phyloP scores from a whole-genome alignment of 2,888 invertebrate genomes.

The Himalopsyche anomala region DNA sequence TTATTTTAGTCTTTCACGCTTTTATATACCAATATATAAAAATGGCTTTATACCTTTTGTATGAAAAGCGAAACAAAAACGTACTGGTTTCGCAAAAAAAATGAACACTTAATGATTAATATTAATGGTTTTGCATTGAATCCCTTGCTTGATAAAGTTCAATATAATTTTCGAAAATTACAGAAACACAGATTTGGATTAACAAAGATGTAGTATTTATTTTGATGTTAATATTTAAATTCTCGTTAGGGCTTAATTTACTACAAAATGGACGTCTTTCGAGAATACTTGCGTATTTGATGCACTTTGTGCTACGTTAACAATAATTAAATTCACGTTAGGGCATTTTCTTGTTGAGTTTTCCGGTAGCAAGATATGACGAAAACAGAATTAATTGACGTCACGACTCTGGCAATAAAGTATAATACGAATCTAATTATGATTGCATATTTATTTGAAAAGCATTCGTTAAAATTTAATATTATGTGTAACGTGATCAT shows the following conservation, averaged over 20 bases:
- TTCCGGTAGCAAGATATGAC: background rate
- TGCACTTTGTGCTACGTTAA: background rate
- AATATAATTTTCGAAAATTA: background rate
- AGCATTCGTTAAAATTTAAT: too few relatives aligned
- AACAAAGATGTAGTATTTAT: background rate
- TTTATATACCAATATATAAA: too few relatives aligned
- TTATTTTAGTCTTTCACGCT: too few relatives aligned
- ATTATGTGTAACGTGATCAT: too few relatives aligned
- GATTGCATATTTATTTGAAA: too few relatives aligned
- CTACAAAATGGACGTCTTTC: background rate
- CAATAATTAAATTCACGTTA: constrained; percentile 22
- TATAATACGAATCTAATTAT: background rate
- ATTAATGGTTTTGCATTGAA: too few relatives aligned
- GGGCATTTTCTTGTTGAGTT: constrained; percentile 12
- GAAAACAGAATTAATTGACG: background rate
- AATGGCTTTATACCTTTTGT: too few relatives aligned
- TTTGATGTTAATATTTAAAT: constrained; percentile 6
- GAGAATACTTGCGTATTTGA: background rate
- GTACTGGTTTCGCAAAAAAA: too few relatives aligned
- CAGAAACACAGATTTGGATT: background rate
- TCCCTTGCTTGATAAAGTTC: too few relatives aligned
- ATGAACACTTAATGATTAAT: too few relatives aligned
- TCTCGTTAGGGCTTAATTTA: background rate
- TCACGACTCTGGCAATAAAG: background rate
- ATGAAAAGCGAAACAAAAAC: too few relatives aligned